Evolutionary conservation across 1,140 invertebrate genomes (phyloP), one percentile per base, ranked within the genome.

Genomic region (Melitaea cinxia): DNA sequence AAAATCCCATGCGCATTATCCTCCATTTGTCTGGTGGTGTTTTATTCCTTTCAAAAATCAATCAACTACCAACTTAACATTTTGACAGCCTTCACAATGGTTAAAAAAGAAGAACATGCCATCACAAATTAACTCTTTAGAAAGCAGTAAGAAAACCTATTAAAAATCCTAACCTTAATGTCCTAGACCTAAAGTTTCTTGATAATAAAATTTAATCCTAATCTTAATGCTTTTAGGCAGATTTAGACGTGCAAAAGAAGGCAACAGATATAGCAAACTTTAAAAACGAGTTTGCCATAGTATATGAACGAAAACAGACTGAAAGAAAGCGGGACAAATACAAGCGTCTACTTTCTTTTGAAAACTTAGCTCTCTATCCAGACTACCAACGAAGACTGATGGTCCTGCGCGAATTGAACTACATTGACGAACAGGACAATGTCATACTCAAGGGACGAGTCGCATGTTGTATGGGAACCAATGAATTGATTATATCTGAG

Each of bases 401-500:
- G 37, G 95, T 99, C n/a, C 84, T 99, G 0, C 94, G 94, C 74
- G 90, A 93, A 68, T 88, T 99, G 7, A 94, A 93, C 65, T 96
- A 96, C 77, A 89, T 91, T 26, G 88, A 91, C 37, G 88, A 89
- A 74, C 92, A 92, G 90, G 95, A 93, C 94, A 90, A 86, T 53
- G 83, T 85, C 28, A 85, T 91, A 47, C 57, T 91, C 2, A 91
- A 91, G 70, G 88, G 88, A 42, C 71, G 96, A 63, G 98, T 99
- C 6, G 99, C 98, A 2, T 97, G 98, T 80, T 96, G 98, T 86
- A 99, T 99, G 94, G 97, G 97, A 14, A 98, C 95, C 62, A 95
- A 96, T 76, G 98, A 99, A 85, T 91, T 99, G 2, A 93, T 99
- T 17, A 96, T 99, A 47, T 99, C 98, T 0, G 99, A 99, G 91